Percentiles rank a stretch among this genome's conserved stretches.
Conservation (phyloP, 2,888 invertebrate species). For the Chymomyza fuscimana region DNA sequence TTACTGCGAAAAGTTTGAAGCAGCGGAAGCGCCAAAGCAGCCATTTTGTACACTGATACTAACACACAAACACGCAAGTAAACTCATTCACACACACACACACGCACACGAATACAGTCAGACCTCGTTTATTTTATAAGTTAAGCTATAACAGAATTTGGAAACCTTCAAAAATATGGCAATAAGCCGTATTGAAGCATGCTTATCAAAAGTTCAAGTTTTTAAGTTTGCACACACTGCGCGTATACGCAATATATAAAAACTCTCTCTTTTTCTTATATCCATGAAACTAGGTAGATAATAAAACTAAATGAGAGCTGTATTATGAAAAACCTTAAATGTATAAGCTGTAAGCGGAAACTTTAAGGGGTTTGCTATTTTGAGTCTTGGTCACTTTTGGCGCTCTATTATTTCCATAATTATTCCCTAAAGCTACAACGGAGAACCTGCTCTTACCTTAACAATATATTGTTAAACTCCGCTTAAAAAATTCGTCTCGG, state of each 20-base stretch:
- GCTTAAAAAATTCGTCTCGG: too few species aligned
- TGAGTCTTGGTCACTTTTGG: too few species aligned
- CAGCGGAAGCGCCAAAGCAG: conserved; percentile 46
- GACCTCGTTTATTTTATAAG: background rate
- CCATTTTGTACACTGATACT: conserved; percentile 33
- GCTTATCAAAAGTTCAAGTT: background rate
- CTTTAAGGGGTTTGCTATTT: too few species aligned
- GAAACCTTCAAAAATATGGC: background rate
- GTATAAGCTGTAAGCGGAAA: too few species aligned
- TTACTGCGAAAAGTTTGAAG: conserved; percentile 35
- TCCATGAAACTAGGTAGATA: too few species aligned
- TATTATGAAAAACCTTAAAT: too few species aligned
- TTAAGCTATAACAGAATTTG: background rate
- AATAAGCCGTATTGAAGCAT: background rate
- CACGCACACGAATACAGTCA: background rate
- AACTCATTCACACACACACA: conserved; percentile 7
- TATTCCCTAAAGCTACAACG: too few species aligned
- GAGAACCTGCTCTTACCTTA: too few species aligned
- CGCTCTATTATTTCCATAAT: too few species aligned
- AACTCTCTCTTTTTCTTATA: too few species aligned
- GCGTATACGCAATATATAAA: background rate
- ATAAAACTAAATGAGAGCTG: too few species aligned
- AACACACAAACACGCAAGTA: background rate
- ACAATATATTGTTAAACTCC: too few species aligned
- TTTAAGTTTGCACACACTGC: background rate